A percentile compares a stretch with the other conserved stretches of the same genome.
phyloP scores from a whole-genome alignment of 1,140 invertebrate genomes.

The Camponotus vicinus region DNA sequence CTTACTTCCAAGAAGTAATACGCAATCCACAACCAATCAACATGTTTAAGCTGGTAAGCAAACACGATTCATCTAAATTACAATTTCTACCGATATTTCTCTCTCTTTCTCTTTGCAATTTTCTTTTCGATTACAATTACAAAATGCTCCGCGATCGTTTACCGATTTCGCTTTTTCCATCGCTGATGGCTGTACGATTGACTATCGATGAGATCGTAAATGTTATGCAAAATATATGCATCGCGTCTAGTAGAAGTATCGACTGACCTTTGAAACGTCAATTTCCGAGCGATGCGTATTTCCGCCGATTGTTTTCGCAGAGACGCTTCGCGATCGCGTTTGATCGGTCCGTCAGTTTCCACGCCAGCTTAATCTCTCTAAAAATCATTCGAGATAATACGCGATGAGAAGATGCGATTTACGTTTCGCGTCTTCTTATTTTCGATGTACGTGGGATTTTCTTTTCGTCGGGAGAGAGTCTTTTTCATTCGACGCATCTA shows the following conservation, averaged over 20 bases:
- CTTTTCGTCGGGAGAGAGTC: not conserved
- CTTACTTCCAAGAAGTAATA: conserved; percentile 82
- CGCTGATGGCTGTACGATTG: not conserved
- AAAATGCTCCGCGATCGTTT: not conserved
- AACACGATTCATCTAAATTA: conserved; percentile 28
- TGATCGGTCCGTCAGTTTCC: not conserved
- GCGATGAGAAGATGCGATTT: not conserved
- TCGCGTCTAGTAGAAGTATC: not conserved
- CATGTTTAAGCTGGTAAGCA: conserved; percentile 86
- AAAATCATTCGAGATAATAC: not conserved
- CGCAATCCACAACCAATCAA: conserved; percentile 79
- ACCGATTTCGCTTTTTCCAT: not conserved
- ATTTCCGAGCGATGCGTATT: conserved; percentile 17
- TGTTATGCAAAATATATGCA: not conserved
- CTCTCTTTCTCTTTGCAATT: not conserved
- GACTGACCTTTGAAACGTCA: conserved; percentile 4
- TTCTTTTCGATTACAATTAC: conserved; percentile 3
- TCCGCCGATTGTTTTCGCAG: conserved; percentile 10
- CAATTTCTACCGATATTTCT: not conserved
- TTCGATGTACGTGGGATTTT: conserved; percentile 4
- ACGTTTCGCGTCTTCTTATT: not conserved
- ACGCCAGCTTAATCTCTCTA: not conserved
- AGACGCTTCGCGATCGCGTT: too few relatives aligned
- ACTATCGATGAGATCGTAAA: conserved; percentile 17
- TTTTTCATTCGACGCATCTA: not conserved